Percentiles rank a stretch among this genome's conserved stretches.
Conservation (phyloP, 2,888 invertebrate genomes). For the Megamerina dolium region DNA sequence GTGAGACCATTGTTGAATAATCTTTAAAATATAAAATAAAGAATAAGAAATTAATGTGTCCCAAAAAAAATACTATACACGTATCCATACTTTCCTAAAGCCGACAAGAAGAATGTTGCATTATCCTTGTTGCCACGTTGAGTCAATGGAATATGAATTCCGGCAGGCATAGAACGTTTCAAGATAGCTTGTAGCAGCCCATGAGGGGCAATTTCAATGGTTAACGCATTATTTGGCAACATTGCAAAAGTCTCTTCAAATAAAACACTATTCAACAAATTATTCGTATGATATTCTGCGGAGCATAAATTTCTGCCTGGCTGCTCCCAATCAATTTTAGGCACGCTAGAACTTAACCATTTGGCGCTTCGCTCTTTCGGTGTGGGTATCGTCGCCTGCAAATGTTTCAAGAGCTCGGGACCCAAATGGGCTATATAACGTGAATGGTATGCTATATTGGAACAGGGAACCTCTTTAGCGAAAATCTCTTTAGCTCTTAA, state of each 20-base stretch:
- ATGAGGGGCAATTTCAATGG: slow-evolving; percentile 67
- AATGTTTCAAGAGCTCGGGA: slow-evolving; percentile 58
- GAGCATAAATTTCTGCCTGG: slow-evolving; percentile 59
- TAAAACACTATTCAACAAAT: slow-evolving; percentile 58
- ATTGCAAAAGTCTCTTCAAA: slow-evolving; percentile 59
- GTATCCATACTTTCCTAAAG: slow-evolving; percentile 49
- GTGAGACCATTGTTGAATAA: slow-evolving; percentile 72
- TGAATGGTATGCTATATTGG: slow-evolving; percentile 84
- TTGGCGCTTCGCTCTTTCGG: slow-evolving; percentile 63
- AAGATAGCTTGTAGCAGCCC: slow-evolving; percentile 63
- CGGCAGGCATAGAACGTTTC: slow-evolving; percentile 55
- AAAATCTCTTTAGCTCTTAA: slow-evolving; percentile 66
- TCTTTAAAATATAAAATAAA: slow-evolving; percentile 48
- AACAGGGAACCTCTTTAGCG: slow-evolving; percentile 73
- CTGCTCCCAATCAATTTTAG: slow-evolving; percentile 62
- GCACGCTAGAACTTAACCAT: slow-evolving; percentile 81
- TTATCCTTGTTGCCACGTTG: slow-evolving; percentile 54
- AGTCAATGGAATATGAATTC: slow-evolving; percentile 57
- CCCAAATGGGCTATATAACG: slow-evolving; percentile 66
- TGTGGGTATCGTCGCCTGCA: slow-evolving; percentile 58
- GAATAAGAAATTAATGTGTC: background rate
- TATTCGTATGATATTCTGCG: slow-evolving; percentile 82
- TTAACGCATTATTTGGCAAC: slow-evolving; percentile 59
- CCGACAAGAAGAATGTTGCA: slow-evolving; percentile 43
- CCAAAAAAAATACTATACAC: background rate